These are phyloP conservation scores for Petrocephalus sullivani DNA, from an alignment of 2,797 vertebrate species.

Conservation along the genomic window DNA sequence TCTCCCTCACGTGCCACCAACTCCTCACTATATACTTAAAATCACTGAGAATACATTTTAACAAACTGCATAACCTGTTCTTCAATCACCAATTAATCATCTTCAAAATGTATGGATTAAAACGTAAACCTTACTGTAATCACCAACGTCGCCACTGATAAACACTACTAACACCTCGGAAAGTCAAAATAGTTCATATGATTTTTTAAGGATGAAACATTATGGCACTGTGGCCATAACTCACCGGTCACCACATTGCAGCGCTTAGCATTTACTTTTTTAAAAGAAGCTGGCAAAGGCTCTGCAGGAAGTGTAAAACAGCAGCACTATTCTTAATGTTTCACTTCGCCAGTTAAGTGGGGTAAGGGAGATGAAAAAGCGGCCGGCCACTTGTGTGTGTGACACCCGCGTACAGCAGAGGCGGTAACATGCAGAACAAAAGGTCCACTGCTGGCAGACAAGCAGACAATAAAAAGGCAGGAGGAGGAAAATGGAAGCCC, in stretches of 20 bases:
- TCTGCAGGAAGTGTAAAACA: conserved; percentile 45
- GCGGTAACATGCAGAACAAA: conserved; percentile 55
- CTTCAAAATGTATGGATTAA: background rate
- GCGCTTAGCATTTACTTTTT: background rate
- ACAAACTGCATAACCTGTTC: background rate
- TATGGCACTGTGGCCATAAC: background rate
- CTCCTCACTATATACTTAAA: background rate
- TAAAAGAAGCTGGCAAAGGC: conserved; percentile 12
- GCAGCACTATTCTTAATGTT: conserved; percentile 22
- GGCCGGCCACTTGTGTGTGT: background rate
- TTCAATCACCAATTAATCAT: background rate
- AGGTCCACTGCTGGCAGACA: conserved; percentile 56
- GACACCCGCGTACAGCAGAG: conserved; percentile 58
- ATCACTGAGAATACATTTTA: background rate
- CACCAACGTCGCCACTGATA: background rate
- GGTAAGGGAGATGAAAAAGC: background rate
- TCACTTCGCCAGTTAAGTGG: background rate
- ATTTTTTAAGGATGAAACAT: background rate
- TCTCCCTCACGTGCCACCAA: background rate
- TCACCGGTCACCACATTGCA: background rate
- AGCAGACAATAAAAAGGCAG: conserved; percentile 53
- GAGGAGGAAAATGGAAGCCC: conserved; percentile 36
- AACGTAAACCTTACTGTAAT: background rate
- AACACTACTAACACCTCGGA: background rate
- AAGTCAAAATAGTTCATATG: background rate